Conservation (phyloP, 2,797 vertebrate genomes). For the Jordanella pulchra region DNA sequence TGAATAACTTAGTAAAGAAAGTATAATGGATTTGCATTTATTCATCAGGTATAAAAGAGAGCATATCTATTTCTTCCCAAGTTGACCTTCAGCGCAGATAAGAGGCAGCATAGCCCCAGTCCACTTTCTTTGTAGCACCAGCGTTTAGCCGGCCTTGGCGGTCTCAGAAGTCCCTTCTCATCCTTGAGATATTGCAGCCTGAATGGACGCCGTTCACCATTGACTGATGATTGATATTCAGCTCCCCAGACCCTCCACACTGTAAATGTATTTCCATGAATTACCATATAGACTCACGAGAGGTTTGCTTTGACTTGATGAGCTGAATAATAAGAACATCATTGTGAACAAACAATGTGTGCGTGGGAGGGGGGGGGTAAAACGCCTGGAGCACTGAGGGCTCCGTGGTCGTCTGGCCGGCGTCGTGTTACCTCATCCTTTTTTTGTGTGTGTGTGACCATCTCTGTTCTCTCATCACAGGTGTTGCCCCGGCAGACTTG, state of each 20-base stretch:
- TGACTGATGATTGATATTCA: constrained; percentile 79
- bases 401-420: constrained; percentile 43
- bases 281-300: constrained; percentile 80
- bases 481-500: constrained; percentile 96
- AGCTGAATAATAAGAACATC: constrained; percentile 80
- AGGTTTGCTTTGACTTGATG: constrained; percentile 76
- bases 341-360: constrained; percentile 73
- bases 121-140: constrained; percentile 59
- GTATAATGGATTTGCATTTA: constrained; percentile 54
- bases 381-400: constrained; percentile 60
- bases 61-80: constrained; percentile 33
- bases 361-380: constrained; percentile 29
- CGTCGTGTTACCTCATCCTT: constrained; percentile 30
- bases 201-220: constrained; percentile 66
- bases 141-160: constrained; percentile 59
- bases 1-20: constrained; percentile 36
- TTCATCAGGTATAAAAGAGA: constrained; percentile 47
- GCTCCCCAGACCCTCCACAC: constrained; percentile 68
- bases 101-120: constrained; percentile 55
- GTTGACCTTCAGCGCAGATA: constrained; percentile 69
- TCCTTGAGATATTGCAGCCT: constrained; percentile 66
- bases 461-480: constrained; percentile 69
- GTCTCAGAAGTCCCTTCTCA: constrained; percentile 48
- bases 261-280: constrained; percentile 78
- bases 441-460: constrained; percentile 17